Evolutionary conservation across 1,140 invertebrate species (phyloP).

Genomic region (Drosophila dunni): DNA sequence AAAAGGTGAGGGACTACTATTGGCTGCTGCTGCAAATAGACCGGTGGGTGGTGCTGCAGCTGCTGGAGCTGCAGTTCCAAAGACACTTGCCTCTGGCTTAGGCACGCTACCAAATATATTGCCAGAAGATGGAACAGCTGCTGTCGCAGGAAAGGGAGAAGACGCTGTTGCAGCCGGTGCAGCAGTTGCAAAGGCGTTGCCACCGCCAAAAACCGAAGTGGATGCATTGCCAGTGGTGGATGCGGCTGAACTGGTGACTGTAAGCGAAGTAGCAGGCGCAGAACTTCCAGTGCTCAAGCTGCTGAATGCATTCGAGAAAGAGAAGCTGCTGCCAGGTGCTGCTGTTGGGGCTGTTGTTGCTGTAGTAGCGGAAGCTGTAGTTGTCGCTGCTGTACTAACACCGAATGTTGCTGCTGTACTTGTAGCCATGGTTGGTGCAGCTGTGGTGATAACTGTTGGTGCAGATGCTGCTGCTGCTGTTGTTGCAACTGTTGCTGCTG

Average conservation of each 20-base stretch:
- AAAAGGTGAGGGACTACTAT: conserved; percentile 52
- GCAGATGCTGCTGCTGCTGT: neutral
- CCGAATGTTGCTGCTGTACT: conserved; percentile 4
- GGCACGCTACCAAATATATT: conserved; percentile 72
- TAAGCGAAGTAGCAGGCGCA: neutral
- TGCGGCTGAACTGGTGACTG: conserved; percentile 2
- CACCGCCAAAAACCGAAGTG: conserved; percentile 53
- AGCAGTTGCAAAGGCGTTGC: conserved; percentile 38
- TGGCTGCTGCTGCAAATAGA: conserved; percentile 63
- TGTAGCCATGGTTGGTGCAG: conserved; percentile 4
- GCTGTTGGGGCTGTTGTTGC: conserved; percentile 1
- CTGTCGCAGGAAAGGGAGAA: conserved; percentile 38
- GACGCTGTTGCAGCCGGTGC: conserved; percentile 5
- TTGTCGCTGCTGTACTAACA: neutral
- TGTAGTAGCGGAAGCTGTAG: neutral
- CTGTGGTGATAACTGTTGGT: conserved; percentile 13
- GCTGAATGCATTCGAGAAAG: conserved; percentile 67
- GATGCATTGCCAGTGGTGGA: conserved; percentile 29
- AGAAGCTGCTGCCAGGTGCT: conserved; percentile 57
- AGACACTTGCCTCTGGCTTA: conserved; percentile 72
- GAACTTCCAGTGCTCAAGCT: conserved; percentile 34
- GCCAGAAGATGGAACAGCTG: conserved; percentile 18
- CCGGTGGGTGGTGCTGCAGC: conserved; percentile 50
- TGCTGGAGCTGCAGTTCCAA: conserved; percentile 46
- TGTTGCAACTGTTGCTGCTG: neutral